Evolutionary conservation across 2,888 invertebrate genomes (phyloP), one percentile per base, ranked within the genome.

Genomic region (Zygothrica quintamaculata): DNA sequence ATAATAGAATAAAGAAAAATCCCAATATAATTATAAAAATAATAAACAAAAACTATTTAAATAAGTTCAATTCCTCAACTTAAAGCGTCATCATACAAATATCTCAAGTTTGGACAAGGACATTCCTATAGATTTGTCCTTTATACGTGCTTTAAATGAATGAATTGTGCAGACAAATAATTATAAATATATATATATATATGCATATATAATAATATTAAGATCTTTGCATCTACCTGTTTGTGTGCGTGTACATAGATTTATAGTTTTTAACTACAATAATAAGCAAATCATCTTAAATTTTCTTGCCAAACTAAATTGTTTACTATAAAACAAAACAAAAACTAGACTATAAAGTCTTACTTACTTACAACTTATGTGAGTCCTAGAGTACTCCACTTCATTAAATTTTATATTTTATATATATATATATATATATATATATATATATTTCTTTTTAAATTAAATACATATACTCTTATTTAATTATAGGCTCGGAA

Each of bases 381-480:
- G n/a, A n/a, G n/a, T n/a, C n/a, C n/a, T n/a, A n/a, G n/a, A n/a
- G n/a, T n/a, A n/a, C n/a, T n/a, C n/a, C n/a, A n/a, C n/a, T n/a
- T n/a, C n/a, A n/a, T n/a, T n/a, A n/a, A n/a, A n/a, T n/a, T n/a
- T n/a, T n/a, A n/a, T n/a, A n/a, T n/a, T n/a, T n/a, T n/a, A n/a
- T n/a, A n/a, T n/a, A n/a, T n/a, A n/a, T n/a, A n/a, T n/a, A n/a
- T n/a, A n/a, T n/a, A n/a, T n/a, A n/a, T n/a, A n/a, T n/a, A n/a
- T 31, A 26, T 44, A 53, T n/a, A n/a, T n/a, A n/a, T n/a, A n/a
- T n/a, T 36, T 9, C 5, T 29, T 29, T 44, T 44, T 26, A 26
- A 43, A 44, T 36, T 53, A 40, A 40, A 40, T 44, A 44, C 33
- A 33, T 52, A 33, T 22, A 42, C 13, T n/a, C 15, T 26, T 36